Conservation (phyloP, 2,797 vertebrate species). For the Chrysocyon brachyurus region DNA sequence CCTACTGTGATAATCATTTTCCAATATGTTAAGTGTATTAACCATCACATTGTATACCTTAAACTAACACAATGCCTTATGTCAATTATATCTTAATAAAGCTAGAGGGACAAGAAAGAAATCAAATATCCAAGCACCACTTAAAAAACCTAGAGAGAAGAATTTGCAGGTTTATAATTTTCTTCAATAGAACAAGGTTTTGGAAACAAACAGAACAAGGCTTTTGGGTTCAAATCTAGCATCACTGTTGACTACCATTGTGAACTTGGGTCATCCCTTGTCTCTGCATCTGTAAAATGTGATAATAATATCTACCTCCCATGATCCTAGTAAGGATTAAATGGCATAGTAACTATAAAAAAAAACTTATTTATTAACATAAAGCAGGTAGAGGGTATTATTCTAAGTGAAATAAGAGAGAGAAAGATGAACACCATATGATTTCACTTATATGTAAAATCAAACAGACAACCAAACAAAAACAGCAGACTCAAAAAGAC, state of each 20-base stretch:
- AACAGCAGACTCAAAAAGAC: not conserved
- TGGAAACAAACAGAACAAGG: not conserved
- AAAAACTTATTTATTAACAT: not conserved
- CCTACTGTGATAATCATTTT: not conserved
- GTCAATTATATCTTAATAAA: not conserved
- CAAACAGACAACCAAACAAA: not conserved
- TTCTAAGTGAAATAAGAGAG: not conserved
- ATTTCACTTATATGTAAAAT: not conserved
- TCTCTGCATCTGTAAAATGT: not conserved
- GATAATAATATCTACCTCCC: not conserved
- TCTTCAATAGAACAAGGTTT: not conserved
- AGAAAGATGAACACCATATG: not conserved
- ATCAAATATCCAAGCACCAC: not conserved
- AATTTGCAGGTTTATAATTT: not conserved
- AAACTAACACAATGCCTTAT: not conserved
- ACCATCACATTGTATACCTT: not conserved
- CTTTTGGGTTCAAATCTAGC: not conserved
- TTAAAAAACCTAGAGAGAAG: not conserved
- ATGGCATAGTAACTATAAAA: not conserved
- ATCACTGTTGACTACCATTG: not conserved
- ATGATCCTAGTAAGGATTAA: not conserved
- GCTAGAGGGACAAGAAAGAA: not conserved
- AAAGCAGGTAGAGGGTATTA: not conserved
- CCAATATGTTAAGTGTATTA: not conserved
- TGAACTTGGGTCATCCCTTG: not conserved